These are phyloP conservation scores for Rhinichthys klamathensis DNA, from an alignment of 2,113 vertebrate genomes.

Conservation along the genomic window DNA sequence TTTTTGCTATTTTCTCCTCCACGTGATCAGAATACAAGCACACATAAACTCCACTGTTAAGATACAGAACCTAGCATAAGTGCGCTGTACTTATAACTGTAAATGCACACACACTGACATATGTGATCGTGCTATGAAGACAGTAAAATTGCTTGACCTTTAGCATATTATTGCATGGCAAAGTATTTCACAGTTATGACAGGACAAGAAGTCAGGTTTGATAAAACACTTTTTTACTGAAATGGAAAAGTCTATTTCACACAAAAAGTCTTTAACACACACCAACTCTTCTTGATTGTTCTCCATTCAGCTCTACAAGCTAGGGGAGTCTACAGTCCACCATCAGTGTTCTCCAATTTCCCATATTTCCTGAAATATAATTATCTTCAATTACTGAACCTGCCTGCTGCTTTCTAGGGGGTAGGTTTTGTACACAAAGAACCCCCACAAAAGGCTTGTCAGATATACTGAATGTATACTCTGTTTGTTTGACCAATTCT, in stretches of 20 bases:
- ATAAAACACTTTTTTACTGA: slow-evolving; percentile 24
- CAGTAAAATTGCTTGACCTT: slow-evolving; percentile 6
- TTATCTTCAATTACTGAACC: slow-evolving; percentile 67
- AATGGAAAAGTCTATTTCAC: slow-evolving; percentile 2
- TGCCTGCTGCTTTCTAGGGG: slow-evolving; percentile 53
- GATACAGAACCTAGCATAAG: neutral
- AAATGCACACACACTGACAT: neutral
- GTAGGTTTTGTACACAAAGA: slow-evolving; percentile 50
- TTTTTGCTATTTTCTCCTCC: slow-evolving; percentile 9
- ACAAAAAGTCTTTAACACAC: slow-evolving; percentile 16
- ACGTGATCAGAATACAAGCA: neutral
- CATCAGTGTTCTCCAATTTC: slow-evolving; percentile 65
- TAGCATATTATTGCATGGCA: neutral
- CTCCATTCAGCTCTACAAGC: slow-evolving; percentile 30
- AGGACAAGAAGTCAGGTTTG: slow-evolving; percentile 16
- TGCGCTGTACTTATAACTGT: neutral
- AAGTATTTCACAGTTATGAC: neutral
- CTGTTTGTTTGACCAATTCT: neutral
- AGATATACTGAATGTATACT: neutral
- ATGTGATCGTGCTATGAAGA: neutral
- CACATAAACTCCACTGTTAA: neutral
- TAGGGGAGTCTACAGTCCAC: slow-evolving; percentile 35
- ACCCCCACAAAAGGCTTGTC: slow-evolving; percentile 21
- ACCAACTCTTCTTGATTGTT: slow-evolving; percentile 29
- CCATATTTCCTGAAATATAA: slow-evolving; percentile 63